A percentile compares a stretch with the other conserved stretches of the same genome.
Conservation (phyloP, 30 jellyfish, hydroid and myxozoan genomes). For the Mastigias papua region DNA sequence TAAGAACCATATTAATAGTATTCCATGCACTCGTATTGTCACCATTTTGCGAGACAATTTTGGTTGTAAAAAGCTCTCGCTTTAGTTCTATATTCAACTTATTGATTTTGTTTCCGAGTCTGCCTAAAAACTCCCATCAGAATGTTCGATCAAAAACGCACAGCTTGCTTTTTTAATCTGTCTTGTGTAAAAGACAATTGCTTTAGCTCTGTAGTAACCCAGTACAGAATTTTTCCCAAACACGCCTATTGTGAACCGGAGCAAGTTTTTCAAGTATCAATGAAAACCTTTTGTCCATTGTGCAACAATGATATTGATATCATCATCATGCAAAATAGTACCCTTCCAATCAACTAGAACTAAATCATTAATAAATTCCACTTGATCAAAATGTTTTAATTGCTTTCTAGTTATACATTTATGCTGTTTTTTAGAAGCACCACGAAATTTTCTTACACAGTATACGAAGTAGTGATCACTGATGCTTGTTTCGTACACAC, state of each 20-base stretch:
- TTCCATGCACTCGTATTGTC: constrained; percentile 6
- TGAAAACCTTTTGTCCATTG: constrained; percentile 20
- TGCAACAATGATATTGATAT: constrained; percentile 25
- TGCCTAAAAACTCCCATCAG: constrained; percentile 33
- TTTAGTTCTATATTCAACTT: not conserved
- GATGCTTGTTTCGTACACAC: too few species aligned
- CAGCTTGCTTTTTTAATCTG: not conserved
- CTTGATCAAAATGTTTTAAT: constrained; percentile 11
- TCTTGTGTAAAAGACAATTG: not conserved
- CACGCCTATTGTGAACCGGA: constrained; percentile 30
- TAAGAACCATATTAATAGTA: too few species aligned
- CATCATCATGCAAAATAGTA: constrained; percentile 4
- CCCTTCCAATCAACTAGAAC: constrained; percentile 21
- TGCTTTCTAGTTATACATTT: constrained; percentile 18
- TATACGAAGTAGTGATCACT: too few species aligned
- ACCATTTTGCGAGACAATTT: constrained; percentile 5
- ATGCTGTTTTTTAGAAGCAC: constrained; percentile 60
- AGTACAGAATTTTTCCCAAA: constrained; percentile 26
- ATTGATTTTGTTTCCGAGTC: not conserved
- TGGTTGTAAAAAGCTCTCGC: constrained; percentile 23
- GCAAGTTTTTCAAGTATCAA: constrained; percentile 63
- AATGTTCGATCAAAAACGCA: not conserved
- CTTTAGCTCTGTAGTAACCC: not conserved
- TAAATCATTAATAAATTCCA: constrained; percentile 10
- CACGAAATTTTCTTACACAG: too few species aligned